Base-by-base conservation (phyloP, 1,140 invertebrate genomes). In the Euwallacea fornicatus region DNA sequence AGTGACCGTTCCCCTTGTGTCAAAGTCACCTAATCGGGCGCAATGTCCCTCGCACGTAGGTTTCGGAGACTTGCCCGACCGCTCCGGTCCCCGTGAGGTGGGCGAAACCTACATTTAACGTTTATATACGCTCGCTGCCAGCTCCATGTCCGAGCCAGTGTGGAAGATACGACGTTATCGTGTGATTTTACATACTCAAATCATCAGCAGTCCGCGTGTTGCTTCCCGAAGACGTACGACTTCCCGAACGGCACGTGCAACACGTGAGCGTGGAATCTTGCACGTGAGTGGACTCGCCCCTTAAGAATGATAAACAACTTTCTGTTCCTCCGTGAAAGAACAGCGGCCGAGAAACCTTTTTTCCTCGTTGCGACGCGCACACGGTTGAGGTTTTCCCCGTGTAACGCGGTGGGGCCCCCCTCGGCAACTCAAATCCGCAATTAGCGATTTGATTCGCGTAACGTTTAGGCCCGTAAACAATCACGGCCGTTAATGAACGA, bases 291-390 rank as follows among this genome's bases (percentile, higher is more conserved):
- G 54, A 56, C 54, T 50, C 54, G 4, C 54, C 10, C 8, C 3
- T 15, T 56, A 13, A 21, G 11, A 56, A 56, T 56, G 13, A 56
- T 56, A 56, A 56, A 56, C 16, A 21, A 16, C 16, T 21, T 56
- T 16, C 13, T 56, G 8, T 56, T 56, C 10, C 16, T 56, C 13
- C 54, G 11, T 56, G 4, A 11, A 10, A 50, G 2, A 50, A 50
- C 9, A 50, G 13, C 46, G 7, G 9, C 46, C 7, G 46, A n/a
- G n/a, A n/a, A n/a, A n/a, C n/a, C n/a, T n/a, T n/a, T n/a, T n/a
- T n/a, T n/a, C n/a, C n/a, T n/a, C n/a, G n/a, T n/a, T n/a, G n/a
- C n/a, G n/a, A n/a, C 2, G 21, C 4, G 4, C 4, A 4, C 46
- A 50, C 6, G 13, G 7, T 4, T 10, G 46, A 11, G 7, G 3